Conservation (phyloP, 2,797 vertebrate genomes). For the Aplochiton taeniatus region DNA sequence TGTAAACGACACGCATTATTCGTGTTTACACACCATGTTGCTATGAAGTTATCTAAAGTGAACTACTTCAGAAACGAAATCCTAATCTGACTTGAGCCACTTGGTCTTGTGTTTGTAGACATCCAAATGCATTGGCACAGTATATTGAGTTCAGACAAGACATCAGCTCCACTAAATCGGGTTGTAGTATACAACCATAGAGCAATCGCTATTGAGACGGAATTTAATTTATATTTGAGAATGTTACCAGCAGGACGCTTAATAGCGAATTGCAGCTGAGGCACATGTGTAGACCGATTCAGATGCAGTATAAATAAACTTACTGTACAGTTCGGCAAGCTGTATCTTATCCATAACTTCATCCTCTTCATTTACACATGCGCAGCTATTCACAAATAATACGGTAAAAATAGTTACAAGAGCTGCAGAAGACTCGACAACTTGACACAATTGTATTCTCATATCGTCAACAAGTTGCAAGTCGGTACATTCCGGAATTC, state of each 20-base stretch:
- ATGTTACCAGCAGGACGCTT: not conserved
- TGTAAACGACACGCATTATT: too few species aligned
- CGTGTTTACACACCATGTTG: too few species aligned
- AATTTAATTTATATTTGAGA: not conserved
- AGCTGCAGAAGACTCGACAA: constrained; percentile 31
- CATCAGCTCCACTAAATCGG: too few species aligned
- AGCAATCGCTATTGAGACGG: not conserved
- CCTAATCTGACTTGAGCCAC: too few species aligned
- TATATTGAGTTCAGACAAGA: too few species aligned
- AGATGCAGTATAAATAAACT: constrained; percentile 55
- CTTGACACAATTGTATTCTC: constrained; percentile 38
- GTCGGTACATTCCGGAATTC: constrained; percentile 55
- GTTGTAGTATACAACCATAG: too few species aligned
- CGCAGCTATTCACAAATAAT: constrained; percentile 48
- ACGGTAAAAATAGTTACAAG: constrained; percentile 49
- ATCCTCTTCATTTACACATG: constrained; percentile 55
- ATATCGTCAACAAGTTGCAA: constrained; percentile 61
- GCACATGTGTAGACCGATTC: not conserved
- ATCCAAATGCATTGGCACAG: too few species aligned
- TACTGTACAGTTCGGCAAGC: constrained; percentile 76
- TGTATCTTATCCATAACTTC: constrained; percentile 66
- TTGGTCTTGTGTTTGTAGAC: too few species aligned
- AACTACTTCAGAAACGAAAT: too few species aligned
- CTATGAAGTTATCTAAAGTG: too few species aligned
- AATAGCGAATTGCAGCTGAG: too few species aligned